Evolutionary conservation across 2,888 invertebrate species (phyloP).

Genomic region (Caenorhabditis imperialis): DNA sequence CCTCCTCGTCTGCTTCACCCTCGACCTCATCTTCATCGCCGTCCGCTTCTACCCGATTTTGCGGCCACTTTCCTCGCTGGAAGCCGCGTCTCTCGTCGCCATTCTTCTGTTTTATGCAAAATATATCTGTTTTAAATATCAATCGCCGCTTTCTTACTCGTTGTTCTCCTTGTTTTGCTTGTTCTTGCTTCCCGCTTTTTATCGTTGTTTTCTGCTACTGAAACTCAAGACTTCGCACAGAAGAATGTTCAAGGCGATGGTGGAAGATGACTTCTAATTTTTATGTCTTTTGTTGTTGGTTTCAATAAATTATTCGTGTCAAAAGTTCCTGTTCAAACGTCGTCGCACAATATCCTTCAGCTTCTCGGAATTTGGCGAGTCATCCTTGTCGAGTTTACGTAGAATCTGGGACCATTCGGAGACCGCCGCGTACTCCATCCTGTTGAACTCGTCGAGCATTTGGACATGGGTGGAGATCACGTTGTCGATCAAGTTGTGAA

Average conservation of each 20-base stretch:
- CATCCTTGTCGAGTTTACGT: slow-evolving; percentile 9
- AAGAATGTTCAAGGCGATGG: slow-evolving; percentile 40
- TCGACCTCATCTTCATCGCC: slow-evolving; percentile 31
- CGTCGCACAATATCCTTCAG: slow-evolving; percentile 16
- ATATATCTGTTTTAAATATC: slow-evolving; percentile 24
- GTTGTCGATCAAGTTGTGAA: slow-evolving; percentile 19
- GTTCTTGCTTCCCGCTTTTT: slow-evolving; percentile 23
- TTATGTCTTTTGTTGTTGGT: no score
- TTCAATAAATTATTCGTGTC: not conserved
- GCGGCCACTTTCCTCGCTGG: slow-evolving; percentile 24
- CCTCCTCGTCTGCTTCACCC: slow-evolving; percentile 27
- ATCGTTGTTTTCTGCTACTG: slow-evolving; percentile 31
- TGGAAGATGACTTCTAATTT: slow-evolving; percentile 34
- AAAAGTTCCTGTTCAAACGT: slow-evolving; percentile 27
- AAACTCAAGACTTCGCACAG: slow-evolving; percentile 33
- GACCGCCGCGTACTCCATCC: slow-evolving; percentile 29
- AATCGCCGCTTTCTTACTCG: slow-evolving; percentile 5
- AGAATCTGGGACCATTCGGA: slow-evolving; percentile 19
- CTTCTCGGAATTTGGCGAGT: slow-evolving; percentile 16
- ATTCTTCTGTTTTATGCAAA: slow-evolving; percentile 37
- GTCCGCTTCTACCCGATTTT: slow-evolving; percentile 18
- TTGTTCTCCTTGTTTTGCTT: slow-evolving; percentile 19
- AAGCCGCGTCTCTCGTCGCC: slow-evolving; percentile 24
- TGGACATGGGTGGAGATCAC: slow-evolving; percentile 31
- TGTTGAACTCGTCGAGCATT: slow-evolving; percentile 38